A percentile compares a stretch with the other conserved stretches of the same genome.
These are phyloP conservation scores for Diorhabda elongata DNA, from an alignment of 1,140 invertebrate species.

Conservation along the genomic window DNA sequence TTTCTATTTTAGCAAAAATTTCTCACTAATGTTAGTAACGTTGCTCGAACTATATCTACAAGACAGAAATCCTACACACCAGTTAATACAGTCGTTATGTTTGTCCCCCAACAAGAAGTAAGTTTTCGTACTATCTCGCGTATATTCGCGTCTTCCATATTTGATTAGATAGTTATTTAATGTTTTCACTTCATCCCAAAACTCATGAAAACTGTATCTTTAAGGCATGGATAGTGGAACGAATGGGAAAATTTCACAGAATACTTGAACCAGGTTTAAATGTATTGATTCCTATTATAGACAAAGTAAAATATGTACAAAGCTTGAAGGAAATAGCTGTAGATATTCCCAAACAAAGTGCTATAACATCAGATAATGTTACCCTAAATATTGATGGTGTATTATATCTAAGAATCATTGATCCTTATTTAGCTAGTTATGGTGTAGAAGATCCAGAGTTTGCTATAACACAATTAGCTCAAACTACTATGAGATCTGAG, in stretches of 20 bases:
- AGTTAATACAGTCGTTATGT: conserved; percentile 91
- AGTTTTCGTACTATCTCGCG: conserved; percentile 19
- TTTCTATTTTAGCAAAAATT: not conserved
- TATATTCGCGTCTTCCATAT: too few relatives aligned
- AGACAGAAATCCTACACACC: conserved; percentile 67
- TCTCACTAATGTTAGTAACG: not conserved
- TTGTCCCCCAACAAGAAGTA: conserved; percentile 98
- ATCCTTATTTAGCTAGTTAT: conserved; percentile 94
- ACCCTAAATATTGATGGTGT: conserved; percentile 96
- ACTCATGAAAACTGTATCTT: conserved; percentile 24
- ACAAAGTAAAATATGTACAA: conserved; percentile 96
- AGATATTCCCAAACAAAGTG: conserved; percentile 97
- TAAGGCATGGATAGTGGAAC: conserved; percentile 95
- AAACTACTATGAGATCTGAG: conserved; percentile 99
- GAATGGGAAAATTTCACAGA: conserved; percentile 96
- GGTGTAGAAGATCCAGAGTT: conserved; percentile 99
- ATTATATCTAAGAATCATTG: conserved; percentile 87
- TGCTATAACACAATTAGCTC: conserved; percentile 96
- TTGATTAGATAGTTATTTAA: too few relatives aligned
- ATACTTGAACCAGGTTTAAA: conserved; percentile 95
- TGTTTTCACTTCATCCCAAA: too few relatives aligned
- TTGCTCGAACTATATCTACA: conserved; percentile 38
- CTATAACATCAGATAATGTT: conserved; percentile 97
- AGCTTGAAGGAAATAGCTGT: conserved; percentile 99
- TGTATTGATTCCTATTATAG: conserved; percentile 85